Evolutionary conservation across 2,797 vertebrate species (phyloP), one percentile per base, ranked within the genome.

Genomic region (Brotogeris chrysoptera): DNA sequence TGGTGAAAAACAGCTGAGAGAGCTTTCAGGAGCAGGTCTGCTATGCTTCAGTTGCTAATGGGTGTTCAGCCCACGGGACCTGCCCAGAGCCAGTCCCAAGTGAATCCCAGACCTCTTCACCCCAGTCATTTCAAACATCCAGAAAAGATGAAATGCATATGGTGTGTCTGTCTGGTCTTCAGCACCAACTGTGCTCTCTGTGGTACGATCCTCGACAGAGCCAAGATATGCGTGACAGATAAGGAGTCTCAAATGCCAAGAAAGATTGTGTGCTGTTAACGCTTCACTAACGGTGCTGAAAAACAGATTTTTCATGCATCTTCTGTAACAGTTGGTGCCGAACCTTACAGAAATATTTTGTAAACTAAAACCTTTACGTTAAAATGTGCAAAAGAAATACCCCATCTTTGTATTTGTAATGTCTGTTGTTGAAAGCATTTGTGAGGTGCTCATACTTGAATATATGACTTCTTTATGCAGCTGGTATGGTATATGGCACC

Each of bases 331-430:
- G 93, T n/a, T 93, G 90, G 53, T 88, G 50, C 63, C 10, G 1
- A 95, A 76, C 70, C 59, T 50, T n/a, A 52, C 27, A 77, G 70
- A 80, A 96, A 79, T 86, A 74, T 79, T 91, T 86, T 65, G 65
- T 88, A 88, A 82, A 74, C 85, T 39, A 20, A 90, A 88, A 47
- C 38, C 65, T 94, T 79, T 78, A 41, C 44, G 11, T 83, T 83
- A 47, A 60, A 76, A 84, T 38, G n/a, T 73, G 76, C 61, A 65
- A 59, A 88, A 87, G 53, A 66, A 72, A 12, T 61, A n/a, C 32
- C 43, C 25, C 5, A 7, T 86, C 36, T 78, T 77, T 81, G 46
- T 88, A 23, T 79, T 70, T 86, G 50, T 89, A 57, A 0, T 52
- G 36, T 13, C 41, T 63, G 44, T 80, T 63, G 70, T 86, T 88